Evolutionary conservation across 1,140 invertebrate genomes (phyloP).

Genomic region (Eueides isabella): DNA sequence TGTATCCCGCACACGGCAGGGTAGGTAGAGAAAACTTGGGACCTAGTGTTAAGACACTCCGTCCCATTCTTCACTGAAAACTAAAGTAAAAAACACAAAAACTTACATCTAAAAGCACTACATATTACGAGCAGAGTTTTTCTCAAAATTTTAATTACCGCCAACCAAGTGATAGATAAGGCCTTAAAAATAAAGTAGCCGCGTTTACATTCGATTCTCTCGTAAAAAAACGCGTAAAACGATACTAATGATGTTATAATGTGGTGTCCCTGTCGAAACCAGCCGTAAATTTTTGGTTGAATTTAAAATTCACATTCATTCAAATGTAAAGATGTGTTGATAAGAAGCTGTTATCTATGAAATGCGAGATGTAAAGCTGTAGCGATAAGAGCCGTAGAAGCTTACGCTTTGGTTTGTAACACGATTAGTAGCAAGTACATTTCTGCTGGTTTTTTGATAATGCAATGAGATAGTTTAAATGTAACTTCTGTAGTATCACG

Average conservation of each 20-base stretch:
- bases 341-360: slow-evolving; percentile 1
- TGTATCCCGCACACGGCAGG: too few species aligned
- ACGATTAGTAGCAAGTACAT: background rate
- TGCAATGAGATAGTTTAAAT: background rate
- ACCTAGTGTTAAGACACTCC: too few species aligned
- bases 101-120: background rate
- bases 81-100: background rate
- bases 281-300: slow-evolving; percentile 11
- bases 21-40: too few species aligned
- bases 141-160: background rate
- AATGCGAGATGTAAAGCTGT: slow-evolving; percentile 2
- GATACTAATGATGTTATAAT: slow-evolving; percentile 20
- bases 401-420: background rate
- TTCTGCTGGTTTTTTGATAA: background rate
- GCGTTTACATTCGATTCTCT: slow-evolving; percentile 18
- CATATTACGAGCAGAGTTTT: background rate
- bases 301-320: background rate
- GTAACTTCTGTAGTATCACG: too few species aligned
- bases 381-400: background rate
- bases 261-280: slow-evolving; percentile 18
- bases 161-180: background rate
- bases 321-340: slow-evolving; percentile 3
- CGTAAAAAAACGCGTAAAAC: slow-evolving; percentile 29
- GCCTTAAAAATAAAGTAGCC: slow-evolving; percentile 24
- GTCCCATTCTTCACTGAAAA: too few species aligned